phyloP scores from a whole-genome alignment of 2,888 invertebrate genomes.

The Phalera bucephala region DNA sequence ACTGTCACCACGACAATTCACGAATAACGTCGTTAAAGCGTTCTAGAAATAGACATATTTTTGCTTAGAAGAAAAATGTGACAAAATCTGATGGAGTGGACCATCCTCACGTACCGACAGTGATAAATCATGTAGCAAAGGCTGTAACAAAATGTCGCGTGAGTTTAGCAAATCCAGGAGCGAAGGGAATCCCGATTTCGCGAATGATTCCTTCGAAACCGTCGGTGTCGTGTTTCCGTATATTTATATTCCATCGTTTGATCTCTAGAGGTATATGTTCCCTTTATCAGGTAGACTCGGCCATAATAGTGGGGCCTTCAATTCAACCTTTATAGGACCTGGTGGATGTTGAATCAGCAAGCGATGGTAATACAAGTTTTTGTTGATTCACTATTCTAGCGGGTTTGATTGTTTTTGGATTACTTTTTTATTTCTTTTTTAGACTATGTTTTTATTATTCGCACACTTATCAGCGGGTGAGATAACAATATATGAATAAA shows the following conservation, averaged over 20 bases:
- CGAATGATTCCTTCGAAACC: too few species aligned
- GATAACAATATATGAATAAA: too few species aligned
- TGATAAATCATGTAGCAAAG: constrained; percentile 53
- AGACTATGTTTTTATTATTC: too few species aligned
- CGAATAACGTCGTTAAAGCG: background rate
- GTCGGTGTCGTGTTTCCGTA: constrained; percentile 29
- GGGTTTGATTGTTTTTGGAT: too few species aligned
- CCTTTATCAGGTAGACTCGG: constrained; percentile 61
- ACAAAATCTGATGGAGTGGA: constrained; percentile 29
- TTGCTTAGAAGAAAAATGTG: constrained; percentile 1
- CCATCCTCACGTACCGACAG: constrained; percentile 41
- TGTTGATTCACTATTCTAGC: constrained; percentile 10
- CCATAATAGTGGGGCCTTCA: constrained; percentile 45
- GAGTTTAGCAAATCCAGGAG: constrained; percentile 44
- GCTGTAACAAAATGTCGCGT: constrained; percentile 65
- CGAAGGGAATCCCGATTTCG: constrained; percentile 28
- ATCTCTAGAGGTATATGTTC: constrained; percentile 56
- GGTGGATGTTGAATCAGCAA: constrained; percentile 22
- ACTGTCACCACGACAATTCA: background rate
- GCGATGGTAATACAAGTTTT: constrained; percentile 26
- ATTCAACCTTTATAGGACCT: constrained; percentile 26
- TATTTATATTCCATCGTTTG: constrained; percentile 60
- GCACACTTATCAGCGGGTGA: too few species aligned
- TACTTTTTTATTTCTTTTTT: too few species aligned
- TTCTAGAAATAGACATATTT: background rate